Conservation (phyloP, 1,140 invertebrate species). For the Atta cephalotes region DNA sequence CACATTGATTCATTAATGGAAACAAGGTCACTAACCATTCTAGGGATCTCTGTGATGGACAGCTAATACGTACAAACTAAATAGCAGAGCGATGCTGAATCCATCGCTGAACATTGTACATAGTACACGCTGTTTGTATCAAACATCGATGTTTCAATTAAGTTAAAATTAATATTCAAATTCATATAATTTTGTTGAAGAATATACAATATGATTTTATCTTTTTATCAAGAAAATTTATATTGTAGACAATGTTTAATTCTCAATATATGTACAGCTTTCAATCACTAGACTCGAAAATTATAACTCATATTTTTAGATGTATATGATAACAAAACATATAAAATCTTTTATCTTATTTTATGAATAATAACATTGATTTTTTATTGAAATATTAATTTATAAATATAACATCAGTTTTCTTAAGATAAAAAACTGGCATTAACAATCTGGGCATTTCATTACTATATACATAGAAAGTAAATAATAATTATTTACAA, state of each 20-base stretch:
- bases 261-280: neutral
- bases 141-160: conserved; percentile 70
- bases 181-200: conserved; percentile 42
- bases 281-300: neutral
- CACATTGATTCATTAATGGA: conserved; percentile 58
- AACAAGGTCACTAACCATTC: conserved; percentile 67
- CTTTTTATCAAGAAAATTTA: no score
- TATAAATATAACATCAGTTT: no score
- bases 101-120: conserved; percentile 50
- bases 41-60: conserved; percentile 39
- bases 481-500: no score
- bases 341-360: no score
- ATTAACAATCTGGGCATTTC: no score
- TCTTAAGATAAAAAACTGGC: no score
- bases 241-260: neutral
- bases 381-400: no score
- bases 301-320: neutral
- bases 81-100: conserved; percentile 58
- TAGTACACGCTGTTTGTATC: conserved; percentile 38
- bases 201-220: neutral
- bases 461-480: no score
- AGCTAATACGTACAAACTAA: conserved; percentile 53
- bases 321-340: neutral
- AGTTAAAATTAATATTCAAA: conserved; percentile 32
- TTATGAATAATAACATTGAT: no score